Base-by-base conservation (phyloP, 2,888 invertebrate species). In the Andrena praecox region DNA sequence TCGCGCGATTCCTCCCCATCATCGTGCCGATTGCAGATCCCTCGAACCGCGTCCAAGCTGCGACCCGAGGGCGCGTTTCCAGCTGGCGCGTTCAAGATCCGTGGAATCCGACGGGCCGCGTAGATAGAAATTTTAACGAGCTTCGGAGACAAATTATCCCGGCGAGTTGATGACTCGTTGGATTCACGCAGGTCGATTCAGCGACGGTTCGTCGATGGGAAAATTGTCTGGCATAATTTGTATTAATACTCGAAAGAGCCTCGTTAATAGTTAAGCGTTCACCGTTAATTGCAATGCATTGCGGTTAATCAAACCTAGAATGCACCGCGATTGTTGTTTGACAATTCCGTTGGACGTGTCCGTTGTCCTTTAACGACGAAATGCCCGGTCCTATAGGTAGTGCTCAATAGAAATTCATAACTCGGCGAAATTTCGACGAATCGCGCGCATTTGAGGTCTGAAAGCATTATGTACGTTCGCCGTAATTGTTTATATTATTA, bases 241-340 rank as follows among this genome's bases (percentile, higher is more conserved):
- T 56, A 69, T 81, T 77, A 81, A 82, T 81, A 69, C 71, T 62
- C 82, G 67, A 59, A 48, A 71, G 60, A 63, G 20, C 48, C 70
- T 67, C 68, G 63, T 82, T 81, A 72, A 87, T 78, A 76, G 77
- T 80, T 77, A 62, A 81, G 78, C 84, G 75, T 20, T n/a, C 59
- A 29, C 52, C 66, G 60, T 74, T 80, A 81, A 81, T 81, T 80
- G 59, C 60, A 60, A 80, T 66, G 60, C 59, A 63, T n/a, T 52
- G 69, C 69, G 64, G 80, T 81, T 80, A 73, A 81, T 80, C 74
- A 60, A 80, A 81, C 54, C 74, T 59, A 29, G 48, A 33, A 24
- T 42, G 16, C 10, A 10, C 56, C 48, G 3, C 31, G 29, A 52
- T 66, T 67, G 60, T 56, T 56, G 67, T 72, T 71, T 50, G 62